Conservation (phyloP, 1,140 invertebrate species). For the Solenopsis fugax region DNA sequence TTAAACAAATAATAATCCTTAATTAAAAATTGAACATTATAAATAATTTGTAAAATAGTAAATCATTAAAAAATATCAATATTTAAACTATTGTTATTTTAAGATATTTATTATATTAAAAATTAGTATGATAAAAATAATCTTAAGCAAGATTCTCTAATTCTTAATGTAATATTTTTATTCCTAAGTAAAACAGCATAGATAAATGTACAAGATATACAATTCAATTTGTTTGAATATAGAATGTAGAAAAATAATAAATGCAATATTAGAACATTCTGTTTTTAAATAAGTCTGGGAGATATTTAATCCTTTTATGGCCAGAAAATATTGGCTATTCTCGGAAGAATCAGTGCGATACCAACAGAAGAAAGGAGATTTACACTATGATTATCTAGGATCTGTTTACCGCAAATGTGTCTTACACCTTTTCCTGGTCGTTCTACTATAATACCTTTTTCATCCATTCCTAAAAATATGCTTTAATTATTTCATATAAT, state of each 20-base stretch:
- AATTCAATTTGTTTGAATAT: not conserved
- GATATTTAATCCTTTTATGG: conserved; percentile 74
- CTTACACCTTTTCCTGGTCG: conserved; percentile 90
- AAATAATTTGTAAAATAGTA: not conserved
- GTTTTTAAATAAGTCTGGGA: not conserved
- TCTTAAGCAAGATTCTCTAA: not conserved
- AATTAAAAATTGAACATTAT: conserved; percentile 12
- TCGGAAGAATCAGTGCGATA: conserved; percentile 91
- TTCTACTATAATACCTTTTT: conserved; percentile 91
- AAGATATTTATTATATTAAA: conserved; percentile 30
- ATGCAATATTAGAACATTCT: conserved; percentile 10
- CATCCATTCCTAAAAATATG: conserved; percentile 89
- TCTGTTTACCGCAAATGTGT: conserved; percentile 91
- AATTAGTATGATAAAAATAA: conserved; percentile 13
- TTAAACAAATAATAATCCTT: conserved; percentile 27
- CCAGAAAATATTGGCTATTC: conserved; percentile 90
- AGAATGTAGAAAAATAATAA: not conserved
- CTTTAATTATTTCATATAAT: not conserved
- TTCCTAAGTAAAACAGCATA: not conserved
- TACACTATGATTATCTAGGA: conserved; percentile 97
- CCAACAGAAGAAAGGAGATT: conserved; percentile 94
- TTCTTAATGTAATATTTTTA: not conserved
- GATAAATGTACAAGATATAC: conserved; percentile 1
- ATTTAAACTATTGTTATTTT: conserved; percentile 5
- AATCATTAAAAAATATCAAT: not conserved